These are phyloP conservation scores for Stenopsyche tienmushanensis DNA, from an alignment of 1,140 invertebrate genomes.

Conservation along the genomic window DNA sequence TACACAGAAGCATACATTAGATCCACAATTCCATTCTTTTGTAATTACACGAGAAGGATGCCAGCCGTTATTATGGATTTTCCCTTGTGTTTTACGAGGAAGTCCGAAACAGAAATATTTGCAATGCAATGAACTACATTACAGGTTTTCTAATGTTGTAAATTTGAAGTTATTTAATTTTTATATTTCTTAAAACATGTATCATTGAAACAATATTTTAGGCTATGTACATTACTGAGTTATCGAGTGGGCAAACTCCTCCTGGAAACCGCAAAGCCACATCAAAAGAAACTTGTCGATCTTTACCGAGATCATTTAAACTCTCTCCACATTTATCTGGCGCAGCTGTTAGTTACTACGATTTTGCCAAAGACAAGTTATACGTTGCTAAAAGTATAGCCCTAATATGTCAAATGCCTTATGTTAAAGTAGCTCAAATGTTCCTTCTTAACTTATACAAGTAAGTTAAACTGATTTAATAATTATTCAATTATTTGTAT, in stretches of 20 bases:
- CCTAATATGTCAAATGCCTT: slow-evolving; percentile 86
- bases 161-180: slow-evolving; percentile 5
- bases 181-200: slow-evolving; percentile 1
- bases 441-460: slow-evolving; percentile 87
- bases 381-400: slow-evolving; percentile 95
- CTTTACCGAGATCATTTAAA: slow-evolving; percentile 85
- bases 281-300: slow-evolving; percentile 68
- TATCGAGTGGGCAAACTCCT: slow-evolving; percentile 75
- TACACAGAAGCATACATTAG: slow-evolving; percentile 88
- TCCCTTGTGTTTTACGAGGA: slow-evolving; percentile 95
- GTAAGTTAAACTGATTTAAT: slow-evolving; percentile 52
- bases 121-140: slow-evolving; percentile 92
- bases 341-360: slow-evolving; percentile 83
- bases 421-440: slow-evolving; percentile 79
- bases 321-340: slow-evolving; percentile 72
- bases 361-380: slow-evolving; percentile 89
- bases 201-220: too few species aligned
- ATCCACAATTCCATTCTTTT: slow-evolving; percentile 94
- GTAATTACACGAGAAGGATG: slow-evolving; percentile 96
- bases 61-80: slow-evolving; percentile 89
- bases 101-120: slow-evolving; percentile 87
- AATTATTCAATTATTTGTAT: not conserved
- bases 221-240: slow-evolving; percentile 89
- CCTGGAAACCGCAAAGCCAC: slow-evolving; percentile 59
- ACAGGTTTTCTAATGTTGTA: slow-evolving; percentile 66